Evolutionary conservation across 2,797 vertebrate species (phyloP).

Genomic region (Ptychadena robeensis): DNA sequence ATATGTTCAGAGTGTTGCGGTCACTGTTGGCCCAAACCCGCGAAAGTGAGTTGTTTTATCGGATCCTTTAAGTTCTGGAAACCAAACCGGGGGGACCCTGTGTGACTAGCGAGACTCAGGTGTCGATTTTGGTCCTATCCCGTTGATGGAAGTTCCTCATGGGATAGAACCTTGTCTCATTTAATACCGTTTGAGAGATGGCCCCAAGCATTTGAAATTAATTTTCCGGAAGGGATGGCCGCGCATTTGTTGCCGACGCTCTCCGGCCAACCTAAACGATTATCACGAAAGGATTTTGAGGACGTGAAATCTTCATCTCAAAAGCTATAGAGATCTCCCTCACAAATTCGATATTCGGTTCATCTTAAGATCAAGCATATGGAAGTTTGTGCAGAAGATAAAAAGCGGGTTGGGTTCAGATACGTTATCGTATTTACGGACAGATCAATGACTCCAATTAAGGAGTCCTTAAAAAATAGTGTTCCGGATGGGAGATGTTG

Average conservation of each 20-base stretch:
- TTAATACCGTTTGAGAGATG: slow-evolving; percentile 72
- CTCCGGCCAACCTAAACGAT: slow-evolving; percentile 52
- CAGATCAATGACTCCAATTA: slow-evolving; percentile 79
- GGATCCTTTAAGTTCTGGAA: slow-evolving; percentile 79
- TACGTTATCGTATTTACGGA: slow-evolving; percentile 73
- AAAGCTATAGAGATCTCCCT: slow-evolving; percentile 81
- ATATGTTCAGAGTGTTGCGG: slow-evolving; percentile 75
- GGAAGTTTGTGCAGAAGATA: slow-evolving; percentile 73
- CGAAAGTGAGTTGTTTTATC: slow-evolving; percentile 77
- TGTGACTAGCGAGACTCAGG: slow-evolving; percentile 70
- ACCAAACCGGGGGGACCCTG: slow-evolving; percentile 78
- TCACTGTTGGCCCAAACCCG: slow-evolving; percentile 75
- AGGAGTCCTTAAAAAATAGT: slow-evolving; percentile 78
- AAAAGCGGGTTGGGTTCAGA: slow-evolving; percentile 82
- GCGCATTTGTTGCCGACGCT: slow-evolving; percentile 74
- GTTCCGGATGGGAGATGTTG: slow-evolving; percentile 74
- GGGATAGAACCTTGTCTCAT: slow-evolving; percentile 33
- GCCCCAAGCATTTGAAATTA: slow-evolving; percentile 73
- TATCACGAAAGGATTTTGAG: slow-evolving; percentile 74
- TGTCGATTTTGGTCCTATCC: slow-evolving; percentile 76
- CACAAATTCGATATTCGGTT: slow-evolving; percentile 80
- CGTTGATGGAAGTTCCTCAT: slow-evolving; percentile 76
- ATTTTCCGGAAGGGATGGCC: slow-evolving; percentile 83
- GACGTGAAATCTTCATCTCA: slow-evolving; percentile 72
- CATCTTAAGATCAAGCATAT: slow-evolving; percentile 71